Conservation (phyloP, 2,797 vertebrate species). For the Pseudomugil tenellus region DNA sequence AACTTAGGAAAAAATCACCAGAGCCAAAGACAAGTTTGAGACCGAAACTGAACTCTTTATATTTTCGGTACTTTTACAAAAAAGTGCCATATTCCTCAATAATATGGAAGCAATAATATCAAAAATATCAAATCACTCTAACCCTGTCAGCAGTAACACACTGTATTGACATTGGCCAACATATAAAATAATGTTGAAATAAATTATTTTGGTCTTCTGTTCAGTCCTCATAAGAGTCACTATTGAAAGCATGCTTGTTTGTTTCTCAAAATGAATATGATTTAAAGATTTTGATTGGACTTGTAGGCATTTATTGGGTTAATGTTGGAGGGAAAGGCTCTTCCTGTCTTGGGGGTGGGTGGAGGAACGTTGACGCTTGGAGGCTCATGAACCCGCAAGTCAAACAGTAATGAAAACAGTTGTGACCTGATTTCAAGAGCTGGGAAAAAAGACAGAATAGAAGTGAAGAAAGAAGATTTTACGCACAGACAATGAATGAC, state of each 20-base stretch:
- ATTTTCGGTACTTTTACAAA: background rate
- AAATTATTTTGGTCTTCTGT: background rate
- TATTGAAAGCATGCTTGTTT: background rate
- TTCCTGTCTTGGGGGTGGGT: conserved; percentile 81
- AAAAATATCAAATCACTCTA: background rate
- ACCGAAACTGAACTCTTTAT: background rate
- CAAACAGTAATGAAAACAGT: conserved; percentile 80
- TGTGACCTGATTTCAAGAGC: conserved; percentile 77
- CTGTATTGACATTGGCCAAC: background rate
- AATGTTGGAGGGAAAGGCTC: conserved; percentile 75
- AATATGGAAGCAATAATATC: background rate
- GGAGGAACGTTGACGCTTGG: conserved; percentile 74
- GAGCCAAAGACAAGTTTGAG: background rate
- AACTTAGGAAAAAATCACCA: background rate
- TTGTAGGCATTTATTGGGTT: conserved; percentile 76
- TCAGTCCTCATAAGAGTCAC: background rate
- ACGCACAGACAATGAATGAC: conserved; percentile 41
- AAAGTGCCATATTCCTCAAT: background rate
- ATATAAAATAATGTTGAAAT: background rate
- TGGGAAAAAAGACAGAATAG: conserved; percentile 36
- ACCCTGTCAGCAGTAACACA: background rate
- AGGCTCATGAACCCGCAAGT: conserved; percentile 76
- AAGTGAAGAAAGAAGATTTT: conserved; percentile 21
- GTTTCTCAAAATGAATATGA: background rate
- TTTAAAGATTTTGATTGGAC: conserved; percentile 21